These are phyloP conservation scores for Oedothorax gibbosus DNA, from an alignment of 1,140 invertebrate species.

Conservation along the genomic window DNA sequence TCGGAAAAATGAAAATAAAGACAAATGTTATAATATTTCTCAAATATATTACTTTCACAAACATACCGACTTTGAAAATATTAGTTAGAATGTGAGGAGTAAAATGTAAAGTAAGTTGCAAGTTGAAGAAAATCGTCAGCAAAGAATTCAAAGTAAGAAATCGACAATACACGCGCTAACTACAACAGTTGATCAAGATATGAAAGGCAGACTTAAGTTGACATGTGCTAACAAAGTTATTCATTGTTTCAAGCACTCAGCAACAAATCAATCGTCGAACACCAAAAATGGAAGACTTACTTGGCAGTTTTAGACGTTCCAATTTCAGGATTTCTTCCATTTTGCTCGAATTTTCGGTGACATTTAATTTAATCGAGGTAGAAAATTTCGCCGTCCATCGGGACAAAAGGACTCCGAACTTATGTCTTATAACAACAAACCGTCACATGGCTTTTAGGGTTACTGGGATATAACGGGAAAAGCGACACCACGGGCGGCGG, in stretches of 20 bases:
- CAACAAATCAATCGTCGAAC: neutral
- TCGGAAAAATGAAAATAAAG: too few species aligned
- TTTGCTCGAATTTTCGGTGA: constrained; percentile 18
- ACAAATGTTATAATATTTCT: too few species aligned
- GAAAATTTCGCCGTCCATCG: constrained; percentile 23
- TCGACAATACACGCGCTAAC: too few species aligned
- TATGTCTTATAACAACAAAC: constrained; percentile 48
- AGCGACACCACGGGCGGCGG: neutral
- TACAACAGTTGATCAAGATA: too few species aligned
- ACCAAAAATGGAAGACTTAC: neutral
- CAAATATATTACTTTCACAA: too few species aligned
- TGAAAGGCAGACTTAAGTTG: too few species aligned
- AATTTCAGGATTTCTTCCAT: constrained; percentile 28
- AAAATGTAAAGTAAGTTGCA: too few species aligned
- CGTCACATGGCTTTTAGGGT: constrained; percentile 41
- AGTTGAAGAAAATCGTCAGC: too few species aligned
- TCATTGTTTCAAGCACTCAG: neutral
- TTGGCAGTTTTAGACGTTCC: neutral
- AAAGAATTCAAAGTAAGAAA: too few species aligned
- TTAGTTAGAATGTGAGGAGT: too few species aligned
- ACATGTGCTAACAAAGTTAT: too few species aligned
- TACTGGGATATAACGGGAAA: constrained; percentile 24
- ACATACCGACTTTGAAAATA: too few species aligned
- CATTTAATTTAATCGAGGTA: constrained; percentile 4
- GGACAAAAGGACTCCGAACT: constrained; percentile 28